A percentile compares a stretch with the other conserved stretches of the same genome.
Conservation (phyloP, 2,113 vertebrate species). For the Ascaphus truei region DNA sequence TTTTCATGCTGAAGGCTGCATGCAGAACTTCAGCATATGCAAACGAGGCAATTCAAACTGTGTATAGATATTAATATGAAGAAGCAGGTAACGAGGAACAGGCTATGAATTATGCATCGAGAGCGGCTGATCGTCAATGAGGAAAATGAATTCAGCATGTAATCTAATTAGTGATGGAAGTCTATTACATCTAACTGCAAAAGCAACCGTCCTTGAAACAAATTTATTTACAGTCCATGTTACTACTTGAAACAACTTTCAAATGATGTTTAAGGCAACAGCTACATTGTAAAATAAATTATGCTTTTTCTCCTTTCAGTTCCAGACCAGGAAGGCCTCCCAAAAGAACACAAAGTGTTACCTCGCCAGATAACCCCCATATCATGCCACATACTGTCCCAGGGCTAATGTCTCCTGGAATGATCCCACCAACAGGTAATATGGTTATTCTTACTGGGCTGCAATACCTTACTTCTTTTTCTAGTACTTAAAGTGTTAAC, state of each 20-base stretch:
- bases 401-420: conserved; percentile 97
- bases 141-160: conserved; percentile 99
- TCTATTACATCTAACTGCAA: conserved; percentile 99
- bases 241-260: conserved; percentile 91
- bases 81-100: conserved; percentile 99
- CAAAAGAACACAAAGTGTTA: conserved; percentile 96
- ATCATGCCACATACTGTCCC: conserved; percentile 98
- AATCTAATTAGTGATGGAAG: conserved; percentile 99
- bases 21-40: conserved; percentile 99
- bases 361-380: conserved; percentile 94
- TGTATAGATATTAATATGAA: conserved; percentile 99
- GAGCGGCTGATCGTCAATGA: conserved; percentile 99
- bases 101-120: conserved; percentile 99
- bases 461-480: too few species aligned
- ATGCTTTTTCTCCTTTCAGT: conserved; percentile 74
- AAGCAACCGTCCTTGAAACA: conserved; percentile 99
- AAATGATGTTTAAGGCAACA: conserved; percentile 87
- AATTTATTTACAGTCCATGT: conserved; percentile 99
- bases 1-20: conserved; percentile 96
- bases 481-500: too few species aligned
- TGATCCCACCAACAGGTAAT: conserved; percentile 97
- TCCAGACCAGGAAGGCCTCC: conserved; percentile 98
- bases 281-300: conserved; percentile 78
- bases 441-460: too few species aligned
- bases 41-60: conserved; percentile 99